Evolutionary conservation across 2,797 vertebrate species (phyloP), one percentile per base, ranked within the genome.

Genomic region (Phoebastria nigripes): DNA sequence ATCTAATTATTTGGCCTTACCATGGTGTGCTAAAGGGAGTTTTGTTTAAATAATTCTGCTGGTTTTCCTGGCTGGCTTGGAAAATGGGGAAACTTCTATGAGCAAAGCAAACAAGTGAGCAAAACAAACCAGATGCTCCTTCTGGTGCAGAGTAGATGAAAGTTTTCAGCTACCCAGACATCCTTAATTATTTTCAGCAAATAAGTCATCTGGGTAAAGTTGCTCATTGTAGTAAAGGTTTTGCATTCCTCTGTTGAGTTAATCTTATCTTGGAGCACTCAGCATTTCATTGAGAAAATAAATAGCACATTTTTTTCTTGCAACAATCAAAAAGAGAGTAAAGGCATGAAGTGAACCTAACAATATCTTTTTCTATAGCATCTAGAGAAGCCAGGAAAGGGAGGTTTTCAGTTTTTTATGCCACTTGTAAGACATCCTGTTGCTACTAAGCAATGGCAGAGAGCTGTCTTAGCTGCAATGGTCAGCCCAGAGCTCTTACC

Each of bases 31-130:
- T 39, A 41, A 22, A 15, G 21, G 28, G 22, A 87, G 12, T 67
- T 89, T 29, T 87, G 35, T 35, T 80, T 81, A 41, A 93, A 71
- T 37, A 86, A 59, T 65, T 69, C 47, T 79, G 19, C 44, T 66
- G 33, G 3, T 19, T 85, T 90, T 92, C 79, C 81, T 93, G 41
- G 22, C 42, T 69, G 46, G 19, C 46, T 82, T 82, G 39, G 28
- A 88, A 82, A 89, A 86, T 13, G 16, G 86, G 55, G 61, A 44
- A 87, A 47, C 29, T 79, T 91, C 67, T 54, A 19, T 8, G 10
- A 93, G 70, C 39, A 93, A 93, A 89, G 52, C 74, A 94, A 94
- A 93, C 42, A 95, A 95, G 90, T 35, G 29, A 69, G 65, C 66
- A 84, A 93, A 86, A 70, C 52, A 90, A 92, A 72, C 8, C 67